Base-by-base conservation (phyloP, 2,113 vertebrate genomes). In the Mola mola region DNA sequence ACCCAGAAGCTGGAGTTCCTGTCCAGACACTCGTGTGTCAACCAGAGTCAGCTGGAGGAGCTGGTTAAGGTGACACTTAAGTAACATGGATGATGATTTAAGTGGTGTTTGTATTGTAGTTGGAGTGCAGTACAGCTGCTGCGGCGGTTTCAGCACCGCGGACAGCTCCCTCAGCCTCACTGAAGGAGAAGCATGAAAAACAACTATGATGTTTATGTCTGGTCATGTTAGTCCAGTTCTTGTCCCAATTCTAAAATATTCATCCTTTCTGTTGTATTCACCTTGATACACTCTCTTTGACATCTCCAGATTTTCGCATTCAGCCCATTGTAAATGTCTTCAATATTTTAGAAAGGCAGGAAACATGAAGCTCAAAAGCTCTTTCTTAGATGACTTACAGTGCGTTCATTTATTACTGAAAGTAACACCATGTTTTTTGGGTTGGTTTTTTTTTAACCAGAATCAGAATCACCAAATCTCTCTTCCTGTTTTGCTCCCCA, bases 1-100 rank as follows among this genome's bases (percentile, higher is more conserved):
- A 90, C 93, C 79, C 94, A 96, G 92, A 98, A 98, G 88, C 91
- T 95, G 73, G 92, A 93, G 9, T 98, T 98, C 81, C 91, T 98
- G 43, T 93, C 94, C 71, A 89, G 91, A 48, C 94, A 98, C 58
- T 72, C 94, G 31, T 98, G 96, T 73, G 95, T 98, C 78, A 97
- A 96, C 85, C 91, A 94, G 51, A 94, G 93, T 9, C 93, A 98
- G 79, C 91, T 98, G 82, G 96, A 98, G 79, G 93, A 96, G 64
- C 92, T 98, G 75, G 96, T 98, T 55, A 95, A 95, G 95, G 96
- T 98, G 90, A 75, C 69, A 46, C 16, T n/a, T 7, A 3, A 15
- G 13, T 5, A 8, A 13, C 1, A 2, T 24, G 4, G 6, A 29
- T 29, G 28, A 16, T 1, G 15, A 25, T 10, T 20, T 8, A 13